Evolutionary conservation across 2,113 vertebrate species (phyloP).

Genomic region (Reinhardtius hippoglossoides): DNA sequence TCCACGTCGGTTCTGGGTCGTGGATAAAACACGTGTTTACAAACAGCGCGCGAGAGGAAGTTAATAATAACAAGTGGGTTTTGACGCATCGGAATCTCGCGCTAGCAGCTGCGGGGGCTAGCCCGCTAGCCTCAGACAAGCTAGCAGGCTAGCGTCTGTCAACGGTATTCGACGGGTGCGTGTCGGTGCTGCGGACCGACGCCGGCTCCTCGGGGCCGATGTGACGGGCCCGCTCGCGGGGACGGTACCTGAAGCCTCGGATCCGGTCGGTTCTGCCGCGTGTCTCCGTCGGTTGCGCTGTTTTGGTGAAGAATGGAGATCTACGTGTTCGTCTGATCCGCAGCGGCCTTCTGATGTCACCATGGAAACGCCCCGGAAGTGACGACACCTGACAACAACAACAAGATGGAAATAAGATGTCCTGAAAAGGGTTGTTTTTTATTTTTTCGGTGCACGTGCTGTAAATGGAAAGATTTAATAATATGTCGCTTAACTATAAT

Average conservation of each 20-base stretch:
- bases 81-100: conserved; percentile 15
- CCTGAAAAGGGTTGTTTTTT: too few species aligned
- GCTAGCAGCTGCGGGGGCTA: conserved; percentile 37
- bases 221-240: too few species aligned
- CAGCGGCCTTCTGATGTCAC: conserved; percentile 58
- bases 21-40: not conserved
- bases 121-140: not conserved
- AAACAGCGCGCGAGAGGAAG: too few species aligned
- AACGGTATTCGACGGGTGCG: conserved; percentile 40
- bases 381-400: not conserved
- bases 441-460: too few species aligned
- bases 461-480: too few species aligned
- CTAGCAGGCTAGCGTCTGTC: conserved; percentile 30
- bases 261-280: too few species aligned
- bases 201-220: too few species aligned
- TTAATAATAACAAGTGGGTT: not conserved
- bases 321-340: conserved; percentile 59
- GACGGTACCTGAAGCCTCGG: not conserved
- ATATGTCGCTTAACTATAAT: too few species aligned
- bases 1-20: not conserved
- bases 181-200: too few species aligned
- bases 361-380: conserved; percentile 59
- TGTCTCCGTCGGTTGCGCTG: not conserved
- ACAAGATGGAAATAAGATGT: not conserved
- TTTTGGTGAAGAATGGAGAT: conserved; percentile 14